These are phyloP conservation scores for Pangasianodon hypophthalmus DNA, from an alignment of 2,113 vertebrate species.

Conservation along the genomic window DNA sequence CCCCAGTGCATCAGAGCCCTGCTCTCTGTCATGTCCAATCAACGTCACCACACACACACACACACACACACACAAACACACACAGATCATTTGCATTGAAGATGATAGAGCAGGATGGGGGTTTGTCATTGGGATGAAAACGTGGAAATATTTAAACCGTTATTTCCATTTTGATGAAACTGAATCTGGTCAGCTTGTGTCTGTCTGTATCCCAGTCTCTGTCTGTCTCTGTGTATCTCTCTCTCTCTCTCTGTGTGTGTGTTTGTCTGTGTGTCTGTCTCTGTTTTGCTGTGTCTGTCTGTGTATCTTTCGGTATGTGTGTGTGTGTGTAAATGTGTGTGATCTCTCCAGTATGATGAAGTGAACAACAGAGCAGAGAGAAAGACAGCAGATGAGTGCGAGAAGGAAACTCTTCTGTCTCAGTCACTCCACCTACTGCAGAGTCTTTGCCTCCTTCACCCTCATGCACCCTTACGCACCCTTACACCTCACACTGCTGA, in stretches of 20 bases:
- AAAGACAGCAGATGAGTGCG: neutral
- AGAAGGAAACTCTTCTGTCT: neutral
- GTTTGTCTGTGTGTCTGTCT: too few relatives aligned
- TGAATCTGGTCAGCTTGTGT: neutral
- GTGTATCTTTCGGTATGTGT: too few relatives aligned
- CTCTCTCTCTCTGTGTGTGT: neutral
- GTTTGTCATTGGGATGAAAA: neutral
- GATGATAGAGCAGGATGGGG: neutral
- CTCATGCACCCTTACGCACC: neutral
- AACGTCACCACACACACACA: slow-evolving; percentile 61
- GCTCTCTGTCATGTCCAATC: slow-evolving; percentile 64
- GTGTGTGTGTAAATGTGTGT: neutral
- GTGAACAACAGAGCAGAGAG: neutral
- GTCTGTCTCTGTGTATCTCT: neutral
- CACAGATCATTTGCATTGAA: slow-evolving; percentile 43
- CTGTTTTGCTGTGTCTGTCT: neutral
- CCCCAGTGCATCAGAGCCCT: slow-evolving; percentile 54
- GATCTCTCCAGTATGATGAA: neutral
- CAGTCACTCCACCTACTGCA: neutral
- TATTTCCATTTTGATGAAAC: slow-evolving; percentile 6
- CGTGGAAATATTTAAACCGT: neutral
- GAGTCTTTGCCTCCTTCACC: neutral
- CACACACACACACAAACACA: slow-evolving; percentile 55
- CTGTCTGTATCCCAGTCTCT: neutral
- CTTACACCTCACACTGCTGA: neutral